phyloP scores from a whole-genome alignment of 2,113 vertebrate genomes.

The Prionailurus bengalensis region DNA sequence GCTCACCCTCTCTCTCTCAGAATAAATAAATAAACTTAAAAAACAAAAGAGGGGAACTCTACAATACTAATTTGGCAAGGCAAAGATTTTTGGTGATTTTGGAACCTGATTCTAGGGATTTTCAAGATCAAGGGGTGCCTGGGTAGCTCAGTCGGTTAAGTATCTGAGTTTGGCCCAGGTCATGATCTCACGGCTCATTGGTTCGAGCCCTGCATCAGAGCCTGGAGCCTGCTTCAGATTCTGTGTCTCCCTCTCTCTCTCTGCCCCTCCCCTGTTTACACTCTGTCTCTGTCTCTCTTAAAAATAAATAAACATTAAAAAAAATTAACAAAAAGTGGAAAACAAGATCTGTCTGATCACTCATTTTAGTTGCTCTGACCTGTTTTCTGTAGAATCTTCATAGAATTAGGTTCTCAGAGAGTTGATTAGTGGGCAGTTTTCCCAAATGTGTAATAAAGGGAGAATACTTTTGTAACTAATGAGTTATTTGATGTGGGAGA shows the following conservation, averaged over 20 bases:
- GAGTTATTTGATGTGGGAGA: not conserved
- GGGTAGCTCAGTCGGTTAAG: too few species aligned
- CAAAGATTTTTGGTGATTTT: not conserved
- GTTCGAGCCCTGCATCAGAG: too few species aligned
- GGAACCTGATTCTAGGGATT: not conserved
- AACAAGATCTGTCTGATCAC: not conserved
- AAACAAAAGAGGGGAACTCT: not conserved
- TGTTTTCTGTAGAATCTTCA: constrained; percentile 4
- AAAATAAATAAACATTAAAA: too few species aligned
- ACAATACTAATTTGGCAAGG: not conserved
- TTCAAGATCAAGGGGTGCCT: not conserved
- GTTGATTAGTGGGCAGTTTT: not conserved
- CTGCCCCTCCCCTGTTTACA: too few species aligned
- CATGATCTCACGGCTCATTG: too few species aligned
- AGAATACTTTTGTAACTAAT: not conserved
- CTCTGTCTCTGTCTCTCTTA: too few species aligned
- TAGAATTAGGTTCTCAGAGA: not conserved
- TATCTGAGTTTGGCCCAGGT: too few species aligned
- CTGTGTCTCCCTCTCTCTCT: too few species aligned
- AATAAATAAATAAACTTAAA: too few species aligned
- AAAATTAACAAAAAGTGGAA: not conserved
- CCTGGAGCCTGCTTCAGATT: too few species aligned
- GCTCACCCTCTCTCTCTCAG: too few species aligned
- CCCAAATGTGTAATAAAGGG: not conserved
- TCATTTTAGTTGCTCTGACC: not conserved